Evolutionary conservation across 2,888 invertebrate species (phyloP), one percentile per base, ranked within the genome.

Genomic region (Resseliella maxima): DNA sequence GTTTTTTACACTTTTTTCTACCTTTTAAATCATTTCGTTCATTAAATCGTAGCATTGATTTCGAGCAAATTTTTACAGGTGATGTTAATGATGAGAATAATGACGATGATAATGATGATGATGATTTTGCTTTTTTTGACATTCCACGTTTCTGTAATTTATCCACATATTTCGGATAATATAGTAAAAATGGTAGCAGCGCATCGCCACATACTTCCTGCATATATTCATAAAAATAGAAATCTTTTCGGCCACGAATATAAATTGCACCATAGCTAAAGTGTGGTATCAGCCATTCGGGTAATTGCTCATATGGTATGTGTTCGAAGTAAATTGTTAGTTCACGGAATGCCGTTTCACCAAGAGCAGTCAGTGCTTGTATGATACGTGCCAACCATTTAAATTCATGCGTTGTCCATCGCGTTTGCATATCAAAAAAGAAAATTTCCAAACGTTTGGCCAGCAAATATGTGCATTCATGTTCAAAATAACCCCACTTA

Each of bases 191-290:
- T 0, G 91, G 91, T 86, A 90, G 89, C n/a, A 91, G 72, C 45
- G 89, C 89, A 41, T 89, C 89, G 3, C 90, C 90, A 36, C 91
- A 91, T 0, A 91, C 88, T 31, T 88, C 89, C 21, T 90, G 89
- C 10, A 91, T 86, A 90, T 91, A 91, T 87, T 91, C 91, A 86
- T 91, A 91, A 2, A 91, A 88, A 86, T 90, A 90, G 21, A 90
- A 90, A 86, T 91, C 91, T 64, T 90, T 90, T 15, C 88, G 87
- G 0, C 91, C 91, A 0, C 88, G 88, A 0, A 91, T 86, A 86
- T 90, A 91, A 3, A 89, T 88, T 1, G 90, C 90, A 87, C 89
- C 89, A 27, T 89, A 88, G 38, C 89, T 88, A 87, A 91, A 89
- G 87, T 90, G 89, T 54, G 88, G 88, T 88, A 89, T 89, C 5